These are phyloP conservation scores for Dermatophagoides farinae DNA, from an alignment of 1,140 invertebrate species.

Conservation along the genomic window DNA sequence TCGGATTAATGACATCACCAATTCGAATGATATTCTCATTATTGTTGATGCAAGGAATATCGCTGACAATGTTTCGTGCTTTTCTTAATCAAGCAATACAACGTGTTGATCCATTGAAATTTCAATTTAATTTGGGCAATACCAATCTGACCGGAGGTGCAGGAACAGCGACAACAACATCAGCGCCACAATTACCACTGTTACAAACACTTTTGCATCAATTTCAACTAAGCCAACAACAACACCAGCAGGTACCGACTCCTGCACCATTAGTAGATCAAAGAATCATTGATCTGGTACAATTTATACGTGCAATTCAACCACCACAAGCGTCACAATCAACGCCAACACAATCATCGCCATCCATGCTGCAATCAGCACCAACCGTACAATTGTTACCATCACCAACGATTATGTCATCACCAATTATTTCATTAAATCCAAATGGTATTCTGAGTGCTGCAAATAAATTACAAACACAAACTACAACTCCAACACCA, in stretches of 20 bases:
- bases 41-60: conserved; percentile 15
- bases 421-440: background rate
- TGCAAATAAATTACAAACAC: too few species aligned
- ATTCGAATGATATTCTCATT: conserved; percentile 13
- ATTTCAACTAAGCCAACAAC: too few species aligned
- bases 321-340: background rate
- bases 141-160: background rate
- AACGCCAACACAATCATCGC: background rate
- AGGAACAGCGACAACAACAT: background rate
- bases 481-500: background rate
- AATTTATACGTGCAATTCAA: background rate
- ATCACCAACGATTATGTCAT: background rate
- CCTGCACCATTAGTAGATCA: conserved; percentile 4
- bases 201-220: too few species aligned
- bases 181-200: background rate
- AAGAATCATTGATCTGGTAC: background rate
- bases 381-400: background rate
- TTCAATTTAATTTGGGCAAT: background rate
- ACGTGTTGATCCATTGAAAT: conserved; percentile 4
- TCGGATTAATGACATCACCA: background rate
- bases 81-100: conserved; percentile 14
- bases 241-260: background rate
- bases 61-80: conserved; percentile 10
- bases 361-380: background rate
- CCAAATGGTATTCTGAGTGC: too few species aligned